Evolutionary conservation across 2,113 vertebrate genomes (phyloP).

Genomic region (Microcebus tavaratra): DNA sequence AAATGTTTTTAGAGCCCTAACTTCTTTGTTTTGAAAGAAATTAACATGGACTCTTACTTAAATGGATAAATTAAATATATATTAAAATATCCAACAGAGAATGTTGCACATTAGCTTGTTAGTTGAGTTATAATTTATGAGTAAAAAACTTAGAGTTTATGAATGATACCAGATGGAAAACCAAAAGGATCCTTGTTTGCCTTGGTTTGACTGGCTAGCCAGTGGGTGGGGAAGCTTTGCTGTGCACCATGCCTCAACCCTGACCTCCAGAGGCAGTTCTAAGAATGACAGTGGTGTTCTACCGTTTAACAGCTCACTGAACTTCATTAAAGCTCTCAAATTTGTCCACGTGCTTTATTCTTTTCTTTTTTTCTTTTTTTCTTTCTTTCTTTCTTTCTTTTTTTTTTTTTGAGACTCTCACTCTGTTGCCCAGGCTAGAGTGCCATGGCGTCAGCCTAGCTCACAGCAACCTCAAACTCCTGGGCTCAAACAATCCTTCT

Average conservation of each 20-base stretch:
- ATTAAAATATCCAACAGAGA: not conserved
- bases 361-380: no score
- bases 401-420: no score
- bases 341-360: not conserved
- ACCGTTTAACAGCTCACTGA: not conserved
- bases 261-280: constrained; percentile 56
- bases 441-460: no score
- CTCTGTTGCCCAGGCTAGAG: no score
- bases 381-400: no score
- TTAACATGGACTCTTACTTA: not conserved
- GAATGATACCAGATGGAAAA: constrained; percentile 10
- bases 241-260: constrained; percentile 5
- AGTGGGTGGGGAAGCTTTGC: not conserved
- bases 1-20: constrained; percentile 35
- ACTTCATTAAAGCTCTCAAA: not conserved
- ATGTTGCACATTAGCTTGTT: constrained; percentile 18
- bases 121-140: not conserved
- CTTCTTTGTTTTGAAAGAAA: constrained; percentile 69
- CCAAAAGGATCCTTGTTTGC: not conserved
- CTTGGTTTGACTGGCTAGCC: not conserved
- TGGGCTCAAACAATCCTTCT: no score
- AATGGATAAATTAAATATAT: not conserved
- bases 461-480: no score
- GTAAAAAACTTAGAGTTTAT: constrained; percentile 16
- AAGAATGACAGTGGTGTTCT: constrained; percentile 16